A percentile compares a stretch with the other conserved stretches of the same genome.
phyloP scores from a whole-genome alignment of 2,888 invertebrate genomes.

The Leuctra nigra region DNA sequence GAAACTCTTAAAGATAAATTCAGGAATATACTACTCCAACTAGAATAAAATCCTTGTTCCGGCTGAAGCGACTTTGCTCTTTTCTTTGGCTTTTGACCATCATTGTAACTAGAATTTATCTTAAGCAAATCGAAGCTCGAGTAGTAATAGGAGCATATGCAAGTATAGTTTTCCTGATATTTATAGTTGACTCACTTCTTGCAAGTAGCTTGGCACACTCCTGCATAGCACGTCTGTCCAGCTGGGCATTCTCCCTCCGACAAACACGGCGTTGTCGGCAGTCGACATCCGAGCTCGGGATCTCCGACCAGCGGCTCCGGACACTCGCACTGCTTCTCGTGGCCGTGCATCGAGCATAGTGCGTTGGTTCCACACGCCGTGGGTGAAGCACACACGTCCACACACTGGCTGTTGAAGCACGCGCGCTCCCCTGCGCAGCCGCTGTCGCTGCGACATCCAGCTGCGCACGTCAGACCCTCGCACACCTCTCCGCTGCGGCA shows the following conservation, averaged over 20 bases:
- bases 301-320: constrained; percentile 66
- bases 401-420: constrained; percentile 75
- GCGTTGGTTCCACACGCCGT: constrained; percentile 82
- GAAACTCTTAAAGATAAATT: no score
- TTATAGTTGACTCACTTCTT: constrained; percentile 50
- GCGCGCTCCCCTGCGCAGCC: constrained; percentile 65
- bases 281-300: constrained; percentile 64
- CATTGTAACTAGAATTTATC: no score
- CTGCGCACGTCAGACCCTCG: constrained; percentile 67
- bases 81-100: no score
- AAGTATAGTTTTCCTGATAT: no score
- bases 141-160: no score
- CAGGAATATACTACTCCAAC: no score
- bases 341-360: constrained; percentile 60
- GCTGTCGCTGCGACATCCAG: constrained; percentile 73
- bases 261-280: constrained; percentile 57
- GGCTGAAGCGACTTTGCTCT: no score
- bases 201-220: constrained; percentile 70
- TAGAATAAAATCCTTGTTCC: no score
- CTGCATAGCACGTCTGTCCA: constrained; percentile 69
- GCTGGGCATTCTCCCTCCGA: constrained; percentile 59
- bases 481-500: constrained; percentile 85
- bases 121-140: no score
- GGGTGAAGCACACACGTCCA: constrained; percentile 66
- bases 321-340: constrained; percentile 68